A percentile compares a stretch with the other conserved stretches of the same genome.
Evolutionary conservation across 2,888 invertebrate genomes (phyloP).

Genomic region (Geotrupes spiniger): DNA sequence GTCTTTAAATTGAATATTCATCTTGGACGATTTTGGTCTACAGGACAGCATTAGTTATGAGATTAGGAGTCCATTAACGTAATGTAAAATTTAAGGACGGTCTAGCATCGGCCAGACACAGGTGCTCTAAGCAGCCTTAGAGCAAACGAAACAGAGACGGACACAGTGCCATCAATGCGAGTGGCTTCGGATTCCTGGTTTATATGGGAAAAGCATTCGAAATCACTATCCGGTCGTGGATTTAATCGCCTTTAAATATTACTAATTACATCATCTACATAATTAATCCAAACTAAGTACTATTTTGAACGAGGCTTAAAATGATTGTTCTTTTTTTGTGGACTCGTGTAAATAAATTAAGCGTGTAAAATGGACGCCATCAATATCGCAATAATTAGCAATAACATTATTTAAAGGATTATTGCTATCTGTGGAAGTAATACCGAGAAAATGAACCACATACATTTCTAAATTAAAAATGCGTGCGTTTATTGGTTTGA

Average conservation of each 20-base stretch:
- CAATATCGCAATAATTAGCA: too few species aligned
- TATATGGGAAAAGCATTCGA: conserved; percentile 2
- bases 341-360: too few species aligned
- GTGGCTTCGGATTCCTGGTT: not conserved
- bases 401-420: too few species aligned
- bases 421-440: too few species aligned
- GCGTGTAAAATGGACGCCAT: too few species aligned
- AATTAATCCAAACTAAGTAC: not conserved
- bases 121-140: conserved; percentile 10
- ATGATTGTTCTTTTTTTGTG: too few species aligned
- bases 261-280: conserved; percentile 2
- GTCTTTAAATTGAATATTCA: conserved; percentile 28
- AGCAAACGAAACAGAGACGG: conserved; percentile 10
- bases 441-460: too few species aligned
- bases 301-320: too few species aligned
- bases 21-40: conserved; percentile 25
- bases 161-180: conserved; percentile 6
- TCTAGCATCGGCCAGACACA: conserved; percentile 19
- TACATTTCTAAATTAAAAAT: too few species aligned
- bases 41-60: conserved; percentile 26
- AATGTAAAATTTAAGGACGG: conserved; percentile 20
- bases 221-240: not conserved
- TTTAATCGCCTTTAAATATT: conserved; percentile 3
- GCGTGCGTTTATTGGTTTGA: too few species aligned
- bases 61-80: conserved; percentile 27